Conservation (phyloP, 2,888 invertebrate species). For the Eristalis tenax region DNA sequence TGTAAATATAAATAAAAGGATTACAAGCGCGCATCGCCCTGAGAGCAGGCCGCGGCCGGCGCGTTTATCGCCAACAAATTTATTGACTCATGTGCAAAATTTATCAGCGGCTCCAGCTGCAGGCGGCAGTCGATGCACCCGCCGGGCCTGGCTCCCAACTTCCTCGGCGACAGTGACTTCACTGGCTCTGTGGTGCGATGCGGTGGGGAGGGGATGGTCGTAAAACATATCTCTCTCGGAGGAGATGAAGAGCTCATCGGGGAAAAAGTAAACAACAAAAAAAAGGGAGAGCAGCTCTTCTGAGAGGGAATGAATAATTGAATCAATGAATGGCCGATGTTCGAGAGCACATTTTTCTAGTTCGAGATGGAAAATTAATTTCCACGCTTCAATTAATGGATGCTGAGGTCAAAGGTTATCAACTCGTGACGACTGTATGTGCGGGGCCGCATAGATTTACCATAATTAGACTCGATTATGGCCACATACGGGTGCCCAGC, state of each 20-base stretch:
- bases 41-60: not conserved
- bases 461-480: constrained; percentile 30
- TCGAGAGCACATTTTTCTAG: constrained; percentile 8
- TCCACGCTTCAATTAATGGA: constrained; percentile 59
- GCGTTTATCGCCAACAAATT: constrained; percentile 20
- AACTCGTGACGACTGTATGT: constrained; percentile 15
- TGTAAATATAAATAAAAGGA: constrained; percentile 42
- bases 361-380: constrained; percentile 57
- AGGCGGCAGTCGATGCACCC: constrained; percentile 32
- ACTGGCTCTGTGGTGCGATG: no score
- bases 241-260: not conserved
- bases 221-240: not conserved
- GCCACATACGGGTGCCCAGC: constrained; percentile 7
- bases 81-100: constrained; percentile 56
- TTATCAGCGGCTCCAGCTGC: constrained; percentile 28
- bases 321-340: constrained; percentile 55
- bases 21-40: not conserved
- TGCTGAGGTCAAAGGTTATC: constrained; percentile 55
- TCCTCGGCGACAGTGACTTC: constrained; percentile 39
- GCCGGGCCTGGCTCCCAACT: constrained; percentile 18
- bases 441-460: not conserved
- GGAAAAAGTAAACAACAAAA: not conserved
- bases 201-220: no score
- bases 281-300: not conserved
- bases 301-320: constrained; percentile 53